Base-by-base conservation (phyloP, 2,113 vertebrate species). In the Apus apus region DNA sequence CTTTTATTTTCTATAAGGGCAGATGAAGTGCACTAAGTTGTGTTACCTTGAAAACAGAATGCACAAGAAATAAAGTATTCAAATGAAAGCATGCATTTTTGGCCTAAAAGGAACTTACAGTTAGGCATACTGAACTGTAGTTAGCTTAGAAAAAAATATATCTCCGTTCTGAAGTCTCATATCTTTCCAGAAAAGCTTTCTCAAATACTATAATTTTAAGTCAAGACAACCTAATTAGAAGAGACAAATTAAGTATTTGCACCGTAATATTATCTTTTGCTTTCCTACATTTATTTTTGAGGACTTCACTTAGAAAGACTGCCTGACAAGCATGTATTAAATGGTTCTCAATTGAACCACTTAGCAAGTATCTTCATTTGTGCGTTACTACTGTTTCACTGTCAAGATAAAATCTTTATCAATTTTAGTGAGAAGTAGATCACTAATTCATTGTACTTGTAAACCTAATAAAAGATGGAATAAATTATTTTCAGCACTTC, bases 201-300 rank as follows among this genome's bases (percentile, higher is more conserved):
- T 73, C 57, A 76, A 79, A 90, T 76, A 83, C 25, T 76, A 4
- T n/a, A 70, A 40, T 89, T 87, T 78, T 82, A 91, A 92, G n/a
- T 76, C 45, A 93, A 87, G 77, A 79, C 29, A 87, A 76, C 18
- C 51, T 85, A 68, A 79, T 79, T 54, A 85, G 50, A 89, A 89
- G 9, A 85, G 53, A 68, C 45, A 64, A 91, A 96, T 67, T 29
- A 94, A 79, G 6, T 89, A 66, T 25, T 74, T 92, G 51, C 60
- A 90, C 21, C 0, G 0, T 43, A 83, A 26, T 62, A 83, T 62
- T 70, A 58, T 90, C 19, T 80, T 89, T 85, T 67, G 34, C 26
- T 90, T 93, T 77, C 56, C 75, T 77, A 46, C 8, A 65, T 74
- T 73, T 68, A 65, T 65, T 92, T 91, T 43, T 94, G 51, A 93